phyloP scores from a whole-genome alignment of 2,888 invertebrate genomes.

The Acleris emargana region DNA sequence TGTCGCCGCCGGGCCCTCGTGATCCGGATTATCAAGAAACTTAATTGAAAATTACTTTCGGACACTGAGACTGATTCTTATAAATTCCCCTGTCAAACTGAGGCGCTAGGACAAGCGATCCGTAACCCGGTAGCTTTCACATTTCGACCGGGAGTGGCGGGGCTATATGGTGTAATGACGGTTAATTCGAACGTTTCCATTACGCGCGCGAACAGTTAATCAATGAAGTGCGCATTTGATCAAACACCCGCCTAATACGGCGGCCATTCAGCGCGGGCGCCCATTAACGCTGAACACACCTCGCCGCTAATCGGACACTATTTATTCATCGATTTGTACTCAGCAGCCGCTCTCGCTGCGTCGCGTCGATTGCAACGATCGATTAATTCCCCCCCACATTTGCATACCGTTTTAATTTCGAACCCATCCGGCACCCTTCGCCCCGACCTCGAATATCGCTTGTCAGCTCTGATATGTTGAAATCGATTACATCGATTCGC shows the following conservation, averaged over 20 bases:
- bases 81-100: slow-evolving; percentile 70
- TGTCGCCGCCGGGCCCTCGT: slow-evolving; percentile 62
- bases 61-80: slow-evolving; percentile 65
- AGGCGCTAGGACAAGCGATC: slow-evolving; percentile 58
- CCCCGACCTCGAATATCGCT: slow-evolving; percentile 72
- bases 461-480: slow-evolving; percentile 73
- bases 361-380: slow-evolving; percentile 72
- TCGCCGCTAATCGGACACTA: slow-evolving; percentile 71
- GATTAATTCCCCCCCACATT: slow-evolving; percentile 75
- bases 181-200: slow-evolving; percentile 49
- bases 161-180: slow-evolving; percentile 39
- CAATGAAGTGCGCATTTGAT: slow-evolving; percentile 61
- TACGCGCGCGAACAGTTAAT: slow-evolving; percentile 55
- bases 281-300: slow-evolving; percentile 68
- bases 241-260: slow-evolving; percentile 63
- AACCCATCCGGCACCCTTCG: slow-evolving; percentile 76
- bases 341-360: slow-evolving; percentile 70
- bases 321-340: slow-evolving; percentile 79
- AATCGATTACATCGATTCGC: slow-evolving; percentile 74
- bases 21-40: slow-evolving; percentile 79
- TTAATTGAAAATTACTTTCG: slow-evolving; percentile 80
- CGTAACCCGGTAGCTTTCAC: slow-evolving; percentile 65
- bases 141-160: slow-evolving; percentile 39
- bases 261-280: slow-evolving; percentile 66
- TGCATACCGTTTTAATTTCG: slow-evolving; percentile 81